Evolutionary conservation across 2,113 vertebrate species (phyloP).

Genomic region (Tachysurus vachellii): DNA sequence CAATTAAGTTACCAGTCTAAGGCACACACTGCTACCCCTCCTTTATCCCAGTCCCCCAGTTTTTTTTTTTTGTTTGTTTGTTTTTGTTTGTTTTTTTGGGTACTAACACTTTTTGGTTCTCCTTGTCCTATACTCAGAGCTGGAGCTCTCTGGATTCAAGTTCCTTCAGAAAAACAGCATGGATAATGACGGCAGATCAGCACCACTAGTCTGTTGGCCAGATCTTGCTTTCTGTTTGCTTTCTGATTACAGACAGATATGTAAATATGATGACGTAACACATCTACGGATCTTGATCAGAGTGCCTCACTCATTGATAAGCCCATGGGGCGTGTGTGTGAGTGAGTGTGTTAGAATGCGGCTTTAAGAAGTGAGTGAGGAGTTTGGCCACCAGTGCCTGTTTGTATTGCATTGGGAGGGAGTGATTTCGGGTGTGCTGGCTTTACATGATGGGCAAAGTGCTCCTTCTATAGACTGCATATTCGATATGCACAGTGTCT

Average conservation of each 20-base stretch:
- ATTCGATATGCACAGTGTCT: conserved; percentile 66
- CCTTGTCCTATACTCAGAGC: conserved; percentile 25
- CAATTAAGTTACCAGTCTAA: neutral
- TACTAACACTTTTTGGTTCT: conserved; percentile 11
- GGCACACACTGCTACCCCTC: neutral
- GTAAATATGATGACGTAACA: conserved; percentile 63
- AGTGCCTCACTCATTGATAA: conserved; percentile 65
- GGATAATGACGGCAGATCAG: neutral
- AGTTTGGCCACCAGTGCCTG: conserved; percentile 48
- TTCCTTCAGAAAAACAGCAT: neutral
- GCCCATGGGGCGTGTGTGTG: conserved; percentile 56
- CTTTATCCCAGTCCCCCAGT: neutral
- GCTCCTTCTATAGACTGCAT: conserved; percentile 61
- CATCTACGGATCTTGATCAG: conserved; percentile 57
- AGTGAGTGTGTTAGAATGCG: conserved; percentile 31
- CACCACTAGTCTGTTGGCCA: conserved; percentile 21
- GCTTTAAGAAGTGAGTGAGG: conserved; percentile 33
- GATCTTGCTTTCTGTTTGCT: conserved; percentile 39
- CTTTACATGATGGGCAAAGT: conserved; percentile 49
- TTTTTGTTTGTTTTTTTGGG: too few relatives aligned
- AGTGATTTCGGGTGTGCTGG: conserved; percentile 44
- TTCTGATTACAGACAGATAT: conserved; percentile 66
- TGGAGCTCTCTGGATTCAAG: neutral
- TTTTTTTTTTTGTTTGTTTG: neutral
- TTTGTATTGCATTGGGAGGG: conserved; percentile 34